phyloP scores from a whole-genome alignment of 2,888 invertebrate species.

The Ichneumoninae sp. region DNA sequence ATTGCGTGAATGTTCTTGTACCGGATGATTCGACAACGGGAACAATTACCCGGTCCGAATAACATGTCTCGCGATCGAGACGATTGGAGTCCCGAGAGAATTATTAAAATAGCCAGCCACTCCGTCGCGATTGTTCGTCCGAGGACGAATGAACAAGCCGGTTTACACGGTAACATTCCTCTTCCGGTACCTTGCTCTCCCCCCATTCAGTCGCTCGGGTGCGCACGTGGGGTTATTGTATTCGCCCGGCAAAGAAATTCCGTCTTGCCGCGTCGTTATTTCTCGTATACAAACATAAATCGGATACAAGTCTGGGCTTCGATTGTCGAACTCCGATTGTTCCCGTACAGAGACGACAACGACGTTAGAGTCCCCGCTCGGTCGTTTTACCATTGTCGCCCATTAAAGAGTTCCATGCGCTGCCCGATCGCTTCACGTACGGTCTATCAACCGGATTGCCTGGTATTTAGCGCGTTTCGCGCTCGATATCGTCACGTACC shows the following conservation, averaged over 20 bases:
- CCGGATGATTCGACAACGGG: conserved; percentile 20
- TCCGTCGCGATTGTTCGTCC: conserved; percentile 27
- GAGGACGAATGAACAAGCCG: conserved; percentile 16
- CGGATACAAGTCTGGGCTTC: conserved; percentile 15
- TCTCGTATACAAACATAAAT: conserved; percentile 15
- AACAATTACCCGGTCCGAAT: conserved; percentile 26
- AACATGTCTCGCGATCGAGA: conserved; percentile 25
- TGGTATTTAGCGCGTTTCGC: conserved; percentile 18
- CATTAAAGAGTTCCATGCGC: conserved; percentile 34
- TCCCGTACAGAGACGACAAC: conserved; percentile 18
- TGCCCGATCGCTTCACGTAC: conserved; percentile 2
- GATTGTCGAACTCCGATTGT: conserved; percentile 38
- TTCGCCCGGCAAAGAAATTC: conserved; percentile 47
- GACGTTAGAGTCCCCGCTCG: conserved; percentile 31
- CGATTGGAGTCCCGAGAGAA: conserved; percentile 23
- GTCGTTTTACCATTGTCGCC: conserved; percentile 50
- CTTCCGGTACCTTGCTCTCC: conserved; percentile 8
- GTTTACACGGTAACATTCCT: conserved; percentile 1
- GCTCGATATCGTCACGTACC: conserved; percentile 13
- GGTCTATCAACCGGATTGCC: neutral
- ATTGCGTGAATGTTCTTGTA: neutral
- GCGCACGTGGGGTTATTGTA: conserved; percentile 25
- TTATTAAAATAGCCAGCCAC: conserved; percentile 32
- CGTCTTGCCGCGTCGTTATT: conserved; percentile 23
- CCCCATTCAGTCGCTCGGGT: neutral